Evolutionary conservation across 2,888 invertebrate genomes (phyloP), one percentile per base, ranked within the genome.

Genomic region (Branchellion lobata): DNA sequence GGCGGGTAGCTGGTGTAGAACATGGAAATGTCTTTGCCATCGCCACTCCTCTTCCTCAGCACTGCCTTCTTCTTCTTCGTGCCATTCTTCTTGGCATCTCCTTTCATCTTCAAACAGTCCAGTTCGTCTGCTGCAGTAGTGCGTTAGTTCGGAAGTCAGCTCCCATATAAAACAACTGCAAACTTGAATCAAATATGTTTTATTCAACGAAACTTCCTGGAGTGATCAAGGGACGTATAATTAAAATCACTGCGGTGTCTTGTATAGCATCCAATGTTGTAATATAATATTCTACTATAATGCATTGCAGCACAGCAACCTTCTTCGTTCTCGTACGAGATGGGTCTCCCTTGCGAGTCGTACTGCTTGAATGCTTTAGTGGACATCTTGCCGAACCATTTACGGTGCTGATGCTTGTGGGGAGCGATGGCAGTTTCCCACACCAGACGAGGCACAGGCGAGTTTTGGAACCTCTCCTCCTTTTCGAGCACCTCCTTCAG

Each of bases 321-420:
- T 76, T 51, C 27, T n/a, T 57, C 77, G n/a, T 77, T 65, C 3
- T 77, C 36, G 0, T 53, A 77, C 1, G 27, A 21, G 34, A 77
- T 53, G 0, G 77, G 65, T 29, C 65, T 77, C 21, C 77, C 77
- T 65, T 77, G 31, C 3, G 57, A 24, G 40, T 77, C 77, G 27
- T 31, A 77, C 36, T 77, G 77, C n/a, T 77, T 77, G 77, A 77
- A 53, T 14, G 77, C 57, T 3, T 53, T 77, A 21, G 77, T 51
- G 1, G 77, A 77, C 21, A 53, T 51, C 65, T 77, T 77, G 1
- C 77, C 77, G 11, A 57, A 33, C 24, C 57, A 47, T 69, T 82
- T 81, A 33, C 82, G 76, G 77, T 82, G 82, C 65, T 82, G 78
- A 73, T 82, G 82, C 69, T 82, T 82, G 81, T 82, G 82, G 0